phyloP scores from a whole-genome alignment of 2,797 vertebrate species.

The Channa striata region DNA sequence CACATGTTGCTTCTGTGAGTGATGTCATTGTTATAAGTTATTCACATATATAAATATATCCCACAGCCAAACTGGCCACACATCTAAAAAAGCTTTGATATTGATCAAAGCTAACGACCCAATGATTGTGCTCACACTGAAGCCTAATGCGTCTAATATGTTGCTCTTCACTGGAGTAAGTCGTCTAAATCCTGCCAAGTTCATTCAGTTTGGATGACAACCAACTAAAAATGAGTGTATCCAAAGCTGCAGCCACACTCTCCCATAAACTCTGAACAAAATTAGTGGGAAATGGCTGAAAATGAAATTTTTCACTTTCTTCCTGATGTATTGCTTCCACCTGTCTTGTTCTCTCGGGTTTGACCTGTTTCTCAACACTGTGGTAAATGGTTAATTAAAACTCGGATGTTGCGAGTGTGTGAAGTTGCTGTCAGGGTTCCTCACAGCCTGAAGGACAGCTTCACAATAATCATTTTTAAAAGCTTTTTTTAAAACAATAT shows the following conservation, averaged over 20 bases:
- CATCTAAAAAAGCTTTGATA: constrained; percentile 25
- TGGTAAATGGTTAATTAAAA: constrained; percentile 18
- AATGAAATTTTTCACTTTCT: not conserved
- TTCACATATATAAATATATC: not conserved
- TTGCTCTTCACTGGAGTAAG: constrained; percentile 11
- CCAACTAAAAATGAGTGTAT: not conserved
- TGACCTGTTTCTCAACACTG: constrained; percentile 10
- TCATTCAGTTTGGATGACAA: not conserved
- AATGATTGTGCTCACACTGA: constrained; percentile 11
- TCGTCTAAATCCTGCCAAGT: constrained; percentile 10
- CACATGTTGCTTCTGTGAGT: constrained; percentile 6
- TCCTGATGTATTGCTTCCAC: not conserved
- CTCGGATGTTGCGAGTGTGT: constrained; percentile 17
- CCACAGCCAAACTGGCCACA: not conserved
- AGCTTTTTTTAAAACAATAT: too few relatives aligned
- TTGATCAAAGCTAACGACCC: constrained; percentile 38
- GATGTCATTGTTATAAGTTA: constrained; percentile 4
- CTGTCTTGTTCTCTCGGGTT: not conserved
- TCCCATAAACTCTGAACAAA: not conserved
- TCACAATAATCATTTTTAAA: not conserved
- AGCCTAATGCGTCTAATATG: not conserved
- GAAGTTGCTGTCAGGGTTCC: constrained; percentile 28
- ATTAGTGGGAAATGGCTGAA: not conserved
- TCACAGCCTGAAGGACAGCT: constrained; percentile 22
- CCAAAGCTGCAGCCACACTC: not conserved